phyloP scores from a whole-genome alignment of 1,140 invertebrate species.

The Brachionus plicatilis region DNA sequence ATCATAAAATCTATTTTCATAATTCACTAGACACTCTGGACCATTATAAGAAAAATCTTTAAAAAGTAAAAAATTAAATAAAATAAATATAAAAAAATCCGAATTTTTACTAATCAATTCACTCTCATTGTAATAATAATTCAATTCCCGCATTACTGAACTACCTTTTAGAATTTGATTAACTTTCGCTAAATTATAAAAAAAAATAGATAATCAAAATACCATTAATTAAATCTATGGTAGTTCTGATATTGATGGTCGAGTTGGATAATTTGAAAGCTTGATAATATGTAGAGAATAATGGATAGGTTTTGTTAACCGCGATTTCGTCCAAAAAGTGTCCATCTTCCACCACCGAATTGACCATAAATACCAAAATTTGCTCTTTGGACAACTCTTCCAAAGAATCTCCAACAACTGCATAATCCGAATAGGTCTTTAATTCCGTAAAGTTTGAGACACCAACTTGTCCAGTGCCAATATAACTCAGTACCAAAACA shows the following conservation, averaged over 20 bases:
- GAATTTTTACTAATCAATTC: not conserved
- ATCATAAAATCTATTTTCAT: not conserved
- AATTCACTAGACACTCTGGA: not conserved
- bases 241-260: not conserved
- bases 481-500: not conserved
- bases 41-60: not conserved
- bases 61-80: not conserved
- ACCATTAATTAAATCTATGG: not conserved
- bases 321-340: not conserved
- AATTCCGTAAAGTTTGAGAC: not conserved
- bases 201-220: not conserved
- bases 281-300: not conserved
- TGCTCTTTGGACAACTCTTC: not conserved
- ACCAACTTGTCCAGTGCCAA: not conserved
- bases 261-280: not conserved
- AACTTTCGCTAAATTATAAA: not conserved
- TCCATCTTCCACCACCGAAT: not conserved
- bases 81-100: not conserved
- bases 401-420: not conserved
- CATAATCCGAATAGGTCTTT: not conserved
- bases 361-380: not conserved
- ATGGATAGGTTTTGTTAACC: not conserved
- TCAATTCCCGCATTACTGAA: not conserved
- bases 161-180: not conserved
- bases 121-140: not conserved